Evolutionary conservation across 2,113 vertebrate genomes (phyloP).

Genomic region (Oncorhynchus tshawytscha): DNA sequence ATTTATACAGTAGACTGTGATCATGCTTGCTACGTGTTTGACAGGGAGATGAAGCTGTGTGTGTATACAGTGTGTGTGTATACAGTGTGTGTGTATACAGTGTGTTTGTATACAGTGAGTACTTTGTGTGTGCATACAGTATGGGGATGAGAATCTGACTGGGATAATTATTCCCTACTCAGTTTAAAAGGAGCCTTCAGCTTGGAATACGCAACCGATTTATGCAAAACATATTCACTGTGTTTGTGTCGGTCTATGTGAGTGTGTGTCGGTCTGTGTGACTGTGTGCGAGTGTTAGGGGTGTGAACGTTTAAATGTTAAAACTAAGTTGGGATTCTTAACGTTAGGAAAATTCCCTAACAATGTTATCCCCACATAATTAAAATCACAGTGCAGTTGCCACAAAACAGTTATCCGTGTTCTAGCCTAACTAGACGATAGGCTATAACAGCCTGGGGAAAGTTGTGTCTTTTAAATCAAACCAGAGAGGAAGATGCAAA

Average conservation of each 20-base stretch:
- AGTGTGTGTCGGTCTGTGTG: too few species aligned
- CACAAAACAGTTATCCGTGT: too few species aligned
- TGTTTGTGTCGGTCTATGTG: neutral
- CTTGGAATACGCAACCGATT: conserved; percentile 52
- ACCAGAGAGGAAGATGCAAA: too few species aligned
- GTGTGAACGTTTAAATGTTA: too few species aligned
- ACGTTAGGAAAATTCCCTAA: too few species aligned
- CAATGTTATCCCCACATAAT: neutral
- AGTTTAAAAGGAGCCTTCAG: conserved; percentile 57
- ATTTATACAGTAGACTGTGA: conserved; percentile 64
- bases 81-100: too few species aligned
- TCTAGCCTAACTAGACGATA: too few species aligned
- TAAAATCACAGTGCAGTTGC: too few species aligned
- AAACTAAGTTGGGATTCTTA: too few species aligned
- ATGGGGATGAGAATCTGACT: conserved; percentile 46
- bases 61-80: conserved; percentile 4
- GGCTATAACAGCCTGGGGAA: too few species aligned
- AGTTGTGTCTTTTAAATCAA: too few species aligned
- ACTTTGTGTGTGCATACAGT: conserved; percentile 25
- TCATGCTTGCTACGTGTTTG: conserved; percentile 13
- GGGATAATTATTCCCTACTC: conserved; percentile 63
- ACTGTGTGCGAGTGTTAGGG: neutral
- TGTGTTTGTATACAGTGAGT: conserved; percentile 1
- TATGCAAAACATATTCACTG: conserved; percentile 50
- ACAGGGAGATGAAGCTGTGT: neutral